Base-by-base conservation (phyloP, 2,113 vertebrate species). In the Ophiodon elongatus region DNA sequence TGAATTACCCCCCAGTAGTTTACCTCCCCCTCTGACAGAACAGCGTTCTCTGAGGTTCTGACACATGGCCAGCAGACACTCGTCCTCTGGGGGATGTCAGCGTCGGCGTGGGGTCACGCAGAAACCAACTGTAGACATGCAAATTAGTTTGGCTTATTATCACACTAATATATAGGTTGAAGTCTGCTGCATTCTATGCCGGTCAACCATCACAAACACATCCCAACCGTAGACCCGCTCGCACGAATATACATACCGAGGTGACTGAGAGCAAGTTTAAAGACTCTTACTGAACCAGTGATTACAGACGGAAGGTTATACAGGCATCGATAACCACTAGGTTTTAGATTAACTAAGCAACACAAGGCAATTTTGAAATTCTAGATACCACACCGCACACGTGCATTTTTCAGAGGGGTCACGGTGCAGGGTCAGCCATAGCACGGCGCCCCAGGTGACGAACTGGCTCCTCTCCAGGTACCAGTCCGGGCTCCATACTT, bases 1-100 rank as follows among this genome's bases (percentile, higher is more conserved):
- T 78, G 86, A 87, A 85, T 88, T 66, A 76, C 71, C 73, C 68
- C 79, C 60, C 43, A 75, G 71, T 67, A 50, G 45, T 23, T 8
- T 43, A 41, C 39, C 43, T 50, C 45, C 37, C 37, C 29, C 37
- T 57, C 25, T 27, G 25, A 31, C 72, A 47, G 67, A 56, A 25
- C 70, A 37, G 67, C 41, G 45, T 69, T 82, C 78, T 77, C 64
- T 62, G 60, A 63, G 31, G 33, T 19, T 3, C 52, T 56, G 76
- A 75, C 81, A 80, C 47, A 21, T 23, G 57, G 63, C 68, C 56
- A 35, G 47, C 75, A 80, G 79, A 80, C 74, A 50, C 80, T 41
- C 15, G 69, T 80, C 80, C 73, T 85, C 80, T 56, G 86, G 89
- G 76, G 21, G 56, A 73, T 60, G 79, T 8, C 37, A n/a, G 45